Conservation (phyloP, 2,113 vertebrate genomes). For the Perca flavescens region DNA sequence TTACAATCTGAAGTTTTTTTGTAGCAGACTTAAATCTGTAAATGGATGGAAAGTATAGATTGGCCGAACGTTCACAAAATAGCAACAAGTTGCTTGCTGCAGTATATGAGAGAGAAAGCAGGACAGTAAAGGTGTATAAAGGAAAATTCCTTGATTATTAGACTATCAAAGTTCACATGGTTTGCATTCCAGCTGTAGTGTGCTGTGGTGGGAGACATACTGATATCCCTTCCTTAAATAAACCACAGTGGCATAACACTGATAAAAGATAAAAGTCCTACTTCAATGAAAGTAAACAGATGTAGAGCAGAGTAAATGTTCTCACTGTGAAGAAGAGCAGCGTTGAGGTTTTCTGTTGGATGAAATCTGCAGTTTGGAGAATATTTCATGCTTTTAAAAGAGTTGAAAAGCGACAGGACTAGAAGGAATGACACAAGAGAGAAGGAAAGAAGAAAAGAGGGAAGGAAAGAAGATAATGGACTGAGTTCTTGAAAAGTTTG, state of each 20-base stretch:
- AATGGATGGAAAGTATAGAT: neutral
- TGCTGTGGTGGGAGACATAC: neutral
- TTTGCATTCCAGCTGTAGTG: conserved; percentile 26
- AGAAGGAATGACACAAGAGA: too few relatives aligned
- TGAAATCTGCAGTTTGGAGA: too few relatives aligned
- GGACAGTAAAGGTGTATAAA: neutral
- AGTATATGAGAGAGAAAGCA: neutral
- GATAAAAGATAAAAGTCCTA: neutral
- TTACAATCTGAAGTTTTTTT: neutral
- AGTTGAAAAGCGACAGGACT: neutral
- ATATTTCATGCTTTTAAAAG: neutral
- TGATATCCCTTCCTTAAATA: neutral
- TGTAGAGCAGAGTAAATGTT: neutral
- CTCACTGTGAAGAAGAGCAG: neutral
- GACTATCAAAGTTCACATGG: conserved; percentile 13
- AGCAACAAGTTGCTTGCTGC: neutral
- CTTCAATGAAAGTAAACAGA: neutral
- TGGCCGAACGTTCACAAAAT: neutral
- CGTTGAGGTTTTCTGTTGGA: neutral
- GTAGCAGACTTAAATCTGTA: neutral
- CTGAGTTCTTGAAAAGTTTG: neutral
- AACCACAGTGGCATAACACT: neutral
- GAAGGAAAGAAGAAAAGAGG: too few relatives aligned
- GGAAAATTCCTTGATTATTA: neutral
- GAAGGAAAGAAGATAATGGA: too few relatives aligned